Conservation (phyloP, 2,113 vertebrate genomes). For the Corydoras sp. region DNA sequence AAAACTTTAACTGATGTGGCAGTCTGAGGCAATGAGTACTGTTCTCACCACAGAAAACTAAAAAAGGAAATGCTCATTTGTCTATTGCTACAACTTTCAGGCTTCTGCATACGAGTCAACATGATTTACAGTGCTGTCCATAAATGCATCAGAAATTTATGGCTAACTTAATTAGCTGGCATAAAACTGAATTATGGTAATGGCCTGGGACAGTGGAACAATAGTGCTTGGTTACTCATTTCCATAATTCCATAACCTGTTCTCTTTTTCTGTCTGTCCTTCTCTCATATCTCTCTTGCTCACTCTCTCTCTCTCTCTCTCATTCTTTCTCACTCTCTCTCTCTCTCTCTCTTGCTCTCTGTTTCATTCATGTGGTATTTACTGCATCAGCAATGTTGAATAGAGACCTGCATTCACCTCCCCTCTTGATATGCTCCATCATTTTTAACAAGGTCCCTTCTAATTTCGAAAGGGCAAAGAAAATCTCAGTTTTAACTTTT, state of each 20-base stretch:
- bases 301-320: slow-evolving; percentile 1
- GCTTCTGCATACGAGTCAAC: slow-evolving; percentile 19
- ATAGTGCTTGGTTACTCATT: slow-evolving; percentile 40
- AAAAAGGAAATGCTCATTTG: neutral
- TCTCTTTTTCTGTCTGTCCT: neutral
- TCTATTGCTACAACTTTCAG: slow-evolving; percentile 1
- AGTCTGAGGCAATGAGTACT: too few species aligned
- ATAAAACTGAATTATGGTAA: slow-evolving; percentile 47
- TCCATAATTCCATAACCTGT: slow-evolving; percentile 40
- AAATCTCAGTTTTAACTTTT: neutral
- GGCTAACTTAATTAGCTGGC: slow-evolving; percentile 39
- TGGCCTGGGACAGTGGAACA: slow-evolving; percentile 38
- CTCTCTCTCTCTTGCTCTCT: neutral
- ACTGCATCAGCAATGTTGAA: slow-evolving; percentile 3
- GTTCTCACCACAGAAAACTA: too few species aligned
- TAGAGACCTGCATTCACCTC: neutral
- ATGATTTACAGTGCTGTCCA: slow-evolving; percentile 40
- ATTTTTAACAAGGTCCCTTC: neutral
- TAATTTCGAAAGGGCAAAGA: neutral
- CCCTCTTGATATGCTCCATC: neutral
- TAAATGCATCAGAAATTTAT: slow-evolving; percentile 41
- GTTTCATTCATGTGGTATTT: slow-evolving; percentile 2
- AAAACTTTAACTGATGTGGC: too few species aligned
- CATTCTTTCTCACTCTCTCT: slow-evolving; percentile 19
- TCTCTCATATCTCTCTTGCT: slow-evolving; percentile 21